Evolutionary conservation across 2,888 invertebrate species (phyloP), one percentile per base, ranked within the genome.

Genomic region (Parnassius apollo): DNA sequence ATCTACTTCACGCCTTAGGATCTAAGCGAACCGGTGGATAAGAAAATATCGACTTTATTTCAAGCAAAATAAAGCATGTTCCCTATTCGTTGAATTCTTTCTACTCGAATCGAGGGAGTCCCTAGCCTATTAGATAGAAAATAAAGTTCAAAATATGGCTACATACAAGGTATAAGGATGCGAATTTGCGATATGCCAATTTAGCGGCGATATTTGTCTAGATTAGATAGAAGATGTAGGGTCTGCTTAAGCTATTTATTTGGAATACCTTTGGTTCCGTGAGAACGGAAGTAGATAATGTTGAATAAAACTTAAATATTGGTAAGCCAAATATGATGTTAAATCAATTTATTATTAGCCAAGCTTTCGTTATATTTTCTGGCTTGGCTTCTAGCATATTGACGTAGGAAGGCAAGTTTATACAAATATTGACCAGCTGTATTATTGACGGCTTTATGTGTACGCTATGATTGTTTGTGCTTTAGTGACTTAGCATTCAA

Each of bases 191-290:
- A 82, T 76, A 77, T 76, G 81, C 82, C 74, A 77, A 80, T 74
- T 75, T 69, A 69, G 73, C 72, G 76, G 75, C 75, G 82, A 82
- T 85, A 85, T 86, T 86, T 84, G 81, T 81, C 78, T 73, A 83
- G 85, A 85, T 86, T 78, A 82, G 83, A 83, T 83, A 80, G 80
- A 76, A 78, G 77, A 76, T 78, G 64, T 64, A 57, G 64, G 60
- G 64, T 60, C 64, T 42, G 60, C 45, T 45, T 25, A 7, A 54
- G 54, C 60, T 54, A 60, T 64, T 64, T 64, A 56, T 60, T 48
- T 53, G 52, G 35, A 18, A 53, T 50, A 53, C 57, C n/a, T 64
- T 64, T 25, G 22, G 57, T 45, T 7, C 53, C 25, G 52, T 62
- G 57, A 22, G 57, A 60, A 64, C 57, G 57, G 64, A 64, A 60